phyloP scores from a whole-genome alignment of 2,797 vertebrate genomes.

The Peromyscus aztecus region DNA sequence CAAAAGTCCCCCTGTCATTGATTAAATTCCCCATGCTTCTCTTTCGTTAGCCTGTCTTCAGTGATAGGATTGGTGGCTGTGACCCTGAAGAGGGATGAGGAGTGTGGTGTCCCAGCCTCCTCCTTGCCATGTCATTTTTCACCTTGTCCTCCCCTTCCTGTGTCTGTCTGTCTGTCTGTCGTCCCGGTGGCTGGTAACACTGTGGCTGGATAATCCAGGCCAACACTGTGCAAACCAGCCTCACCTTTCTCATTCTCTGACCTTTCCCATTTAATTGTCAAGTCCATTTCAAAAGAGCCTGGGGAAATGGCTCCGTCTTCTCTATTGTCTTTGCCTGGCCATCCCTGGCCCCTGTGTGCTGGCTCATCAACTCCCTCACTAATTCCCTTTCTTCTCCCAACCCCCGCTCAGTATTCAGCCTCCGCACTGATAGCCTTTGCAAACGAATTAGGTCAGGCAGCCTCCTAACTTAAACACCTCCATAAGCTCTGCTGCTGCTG shows the following conservation, averaged over 20 bases:
- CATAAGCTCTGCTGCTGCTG: background rate
- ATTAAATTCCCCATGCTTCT: background rate
- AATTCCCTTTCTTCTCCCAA: background rate
- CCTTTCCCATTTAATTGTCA: background rate
- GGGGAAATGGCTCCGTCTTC: background rate
- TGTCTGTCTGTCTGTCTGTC: too few relatives aligned
- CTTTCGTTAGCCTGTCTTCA: background rate
- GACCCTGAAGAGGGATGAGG: background rate
- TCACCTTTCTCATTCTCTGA: background rate
- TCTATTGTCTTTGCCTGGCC: background rate
- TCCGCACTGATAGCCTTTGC: background rate
- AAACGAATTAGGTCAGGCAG: background rate
- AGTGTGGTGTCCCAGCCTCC: background rate
- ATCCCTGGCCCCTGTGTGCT: background rate
- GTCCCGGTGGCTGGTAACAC: background rate
- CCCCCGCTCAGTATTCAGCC: background rate
- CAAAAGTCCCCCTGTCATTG: background rate
- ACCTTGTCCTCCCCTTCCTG: background rate
- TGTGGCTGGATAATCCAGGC: background rate
- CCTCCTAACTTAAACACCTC: background rate
- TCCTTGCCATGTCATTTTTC: background rate
- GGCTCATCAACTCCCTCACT: background rate
- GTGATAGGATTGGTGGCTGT: background rate
- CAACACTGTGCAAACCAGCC: background rate
- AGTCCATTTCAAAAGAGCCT: background rate